Evolutionary conservation across 1,140 invertebrate genomes (phyloP).

Genomic region (Matsumurasca onukii): DNA sequence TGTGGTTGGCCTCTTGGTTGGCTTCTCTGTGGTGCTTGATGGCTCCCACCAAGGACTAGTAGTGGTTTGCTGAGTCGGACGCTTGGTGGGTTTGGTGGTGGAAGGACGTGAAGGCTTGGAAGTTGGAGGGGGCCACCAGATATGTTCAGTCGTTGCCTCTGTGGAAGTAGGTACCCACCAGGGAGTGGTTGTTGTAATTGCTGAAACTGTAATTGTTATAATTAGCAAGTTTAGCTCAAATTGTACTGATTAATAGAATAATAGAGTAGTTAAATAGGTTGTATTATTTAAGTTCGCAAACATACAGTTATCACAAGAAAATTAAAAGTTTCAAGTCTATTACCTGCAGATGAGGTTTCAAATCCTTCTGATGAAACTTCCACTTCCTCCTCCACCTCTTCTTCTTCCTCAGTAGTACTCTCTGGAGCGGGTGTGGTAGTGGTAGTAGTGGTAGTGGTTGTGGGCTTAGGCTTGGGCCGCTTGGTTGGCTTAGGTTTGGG

Average conservation of each 20-base stretch:
- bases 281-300: too few relatives aligned
- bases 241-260: too few relatives aligned
- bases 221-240: too few relatives aligned
- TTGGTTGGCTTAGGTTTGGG: too few relatives aligned
- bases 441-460: slow-evolving; percentile 39
- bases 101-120: too few relatives aligned
- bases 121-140: slow-evolving; percentile 43
- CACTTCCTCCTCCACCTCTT: background rate
- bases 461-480: slow-evolving; percentile 36
- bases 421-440: slow-evolving; percentile 31
- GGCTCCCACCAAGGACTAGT: slow-evolving; percentile 46
- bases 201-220: too few relatives aligned
- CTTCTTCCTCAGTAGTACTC: slow-evolving; percentile 12
- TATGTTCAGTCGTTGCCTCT: slow-evolving; percentile 48
- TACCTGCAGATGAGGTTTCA: background rate
- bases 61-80: slow-evolving; percentile 43
- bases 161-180: slow-evolving; percentile 38
- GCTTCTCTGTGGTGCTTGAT: slow-evolving; percentile 38
- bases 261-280: too few relatives aligned
- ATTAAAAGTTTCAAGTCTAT: too few relatives aligned
- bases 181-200: slow-evolving; percentile 17
- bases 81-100: slow-evolving; percentile 28
- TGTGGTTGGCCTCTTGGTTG: slow-evolving; percentile 44
- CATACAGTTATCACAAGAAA: too few relatives aligned
- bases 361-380: background rate